These are phyloP conservation scores for Crenichthys baileyi DNA, from an alignment of 2,797 vertebrate genomes.

Conservation along the genomic window DNA sequence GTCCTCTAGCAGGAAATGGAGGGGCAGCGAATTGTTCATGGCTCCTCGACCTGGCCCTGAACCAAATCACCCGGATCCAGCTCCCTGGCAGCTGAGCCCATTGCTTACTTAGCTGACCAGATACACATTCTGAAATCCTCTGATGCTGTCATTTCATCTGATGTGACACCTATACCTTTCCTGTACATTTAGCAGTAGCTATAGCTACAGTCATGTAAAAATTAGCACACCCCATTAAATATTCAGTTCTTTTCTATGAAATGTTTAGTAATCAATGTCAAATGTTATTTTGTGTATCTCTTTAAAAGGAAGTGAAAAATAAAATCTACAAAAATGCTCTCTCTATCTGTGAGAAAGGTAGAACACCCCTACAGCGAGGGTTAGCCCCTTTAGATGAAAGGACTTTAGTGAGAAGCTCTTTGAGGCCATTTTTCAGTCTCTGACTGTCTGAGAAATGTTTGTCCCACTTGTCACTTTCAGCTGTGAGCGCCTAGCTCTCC, in stretches of 20 bases:
- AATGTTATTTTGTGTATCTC: neutral
- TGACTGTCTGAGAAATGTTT: no score
- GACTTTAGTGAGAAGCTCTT: no score
- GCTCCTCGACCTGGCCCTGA: slow-evolving; percentile 32
- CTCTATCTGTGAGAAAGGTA: no score
- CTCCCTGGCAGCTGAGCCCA: slow-evolving; percentile 54
- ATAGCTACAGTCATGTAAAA: neutral
- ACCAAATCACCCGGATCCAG: slow-evolving; percentile 56
- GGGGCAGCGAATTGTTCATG: slow-evolving; percentile 45
- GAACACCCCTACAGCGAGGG: no score
- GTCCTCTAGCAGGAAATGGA: slow-evolving; percentile 41
- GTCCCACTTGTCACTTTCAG: no score
- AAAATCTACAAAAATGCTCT: no score
- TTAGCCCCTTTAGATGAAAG: no score
- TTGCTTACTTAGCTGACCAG: slow-evolving; percentile 19
- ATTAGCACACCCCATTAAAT: neutral
- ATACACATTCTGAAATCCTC: slow-evolving; percentile 54
- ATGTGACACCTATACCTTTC: neutral
- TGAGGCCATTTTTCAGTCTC: no score
- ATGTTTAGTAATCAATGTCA: neutral
- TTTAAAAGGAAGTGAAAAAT: neutral
- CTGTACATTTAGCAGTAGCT: neutral
- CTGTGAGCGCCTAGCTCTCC: no score
- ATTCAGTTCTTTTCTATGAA: neutral
- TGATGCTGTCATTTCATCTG: slow-evolving; percentile 59